Base-by-base conservation (phyloP, 2,888 invertebrate species). In the Acanthosoma haemorrhoidale region DNA sequence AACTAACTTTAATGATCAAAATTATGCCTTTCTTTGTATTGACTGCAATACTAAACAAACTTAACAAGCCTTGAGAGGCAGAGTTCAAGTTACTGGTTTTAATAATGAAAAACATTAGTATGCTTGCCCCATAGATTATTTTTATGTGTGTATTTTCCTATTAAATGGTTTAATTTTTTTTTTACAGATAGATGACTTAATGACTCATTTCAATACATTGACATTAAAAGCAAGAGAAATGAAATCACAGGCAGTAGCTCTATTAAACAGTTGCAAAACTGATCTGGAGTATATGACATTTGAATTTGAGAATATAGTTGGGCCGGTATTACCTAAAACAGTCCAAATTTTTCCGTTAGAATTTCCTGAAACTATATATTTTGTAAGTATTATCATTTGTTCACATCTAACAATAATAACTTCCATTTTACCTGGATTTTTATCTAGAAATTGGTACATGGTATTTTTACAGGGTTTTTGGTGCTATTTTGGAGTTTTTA, bases 141-240 rank as follows among this genome's bases (percentile, higher is more conserved):
- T n/a, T n/a, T n/a, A n/a, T n/a, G n/a, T n/a, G n/a, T 9, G 8
- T 36, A 9, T 36, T 36, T 36, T 36, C 13, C 13, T 36, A 9
- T 36, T 36, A 36, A 36, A 9, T 36, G 8, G 8, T 36, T 13
- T 18, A 21, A n/a, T 11, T 57, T 57, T 57, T 21, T 13, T 41
- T 4, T 64, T 64, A 25, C 13, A 64, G 64, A 64, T 64, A 15
- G 4, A 64, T 64, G 64, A 64, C 41, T 64, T 36, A 36, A 64
- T 41, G 3, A 21, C 64, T 5, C 2, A 64, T 6, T 64, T 64
- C 13, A 64, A 64, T 64, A 18, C 18, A 29, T 5, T 39, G 38
- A 39, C 29, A 29, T 16, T 64, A 31, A 64, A 13, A 41, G 38
- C 39, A 31, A 21, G 64, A 21, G 38, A 64, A 9, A 64, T 41